phyloP scores from a whole-genome alignment of 2,113 vertebrate genomes.

The Pangasianodon hypophthalmus region DNA sequence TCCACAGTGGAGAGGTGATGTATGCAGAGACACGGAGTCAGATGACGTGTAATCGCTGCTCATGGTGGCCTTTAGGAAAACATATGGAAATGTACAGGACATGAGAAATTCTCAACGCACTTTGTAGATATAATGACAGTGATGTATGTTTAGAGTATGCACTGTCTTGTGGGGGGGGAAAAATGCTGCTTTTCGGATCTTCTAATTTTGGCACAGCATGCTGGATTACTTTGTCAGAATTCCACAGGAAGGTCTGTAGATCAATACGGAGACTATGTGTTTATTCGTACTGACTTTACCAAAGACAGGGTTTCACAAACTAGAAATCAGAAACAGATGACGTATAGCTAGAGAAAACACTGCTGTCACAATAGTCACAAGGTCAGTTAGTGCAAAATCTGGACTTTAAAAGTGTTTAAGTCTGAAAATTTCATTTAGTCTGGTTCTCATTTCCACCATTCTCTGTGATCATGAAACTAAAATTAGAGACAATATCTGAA shows the following conservation, averaged over 20 bases:
- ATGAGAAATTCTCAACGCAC: constrained; percentile 26
- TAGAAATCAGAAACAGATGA: neutral
- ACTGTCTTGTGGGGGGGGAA: neutral
- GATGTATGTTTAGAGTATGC: neutral
- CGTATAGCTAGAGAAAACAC: neutral
- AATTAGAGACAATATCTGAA: neutral
- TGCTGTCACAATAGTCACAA: neutral
- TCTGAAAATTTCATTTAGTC: neutral
- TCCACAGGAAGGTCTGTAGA: neutral
- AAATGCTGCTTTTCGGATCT: neutral
- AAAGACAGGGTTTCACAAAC: neutral
- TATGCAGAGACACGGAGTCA: neutral
- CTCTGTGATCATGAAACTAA: neutral
- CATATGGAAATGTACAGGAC: constrained; percentile 3
- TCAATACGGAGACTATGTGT: neutral
- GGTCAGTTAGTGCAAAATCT: neutral
- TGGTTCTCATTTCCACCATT: neutral
- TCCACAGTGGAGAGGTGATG: neutral
- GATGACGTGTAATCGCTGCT: neutral
- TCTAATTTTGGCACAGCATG: neutral
- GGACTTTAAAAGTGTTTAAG: neutral
- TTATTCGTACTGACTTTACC: neutral
- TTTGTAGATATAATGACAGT: constrained; percentile 1
- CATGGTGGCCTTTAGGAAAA: constrained; percentile 32
- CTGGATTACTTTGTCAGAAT: neutral